Evolutionary conservation across 2,113 vertebrate genomes (phyloP), one percentile per base, ranked within the genome.

Genomic region (Trematomus loennbergii): DNA sequence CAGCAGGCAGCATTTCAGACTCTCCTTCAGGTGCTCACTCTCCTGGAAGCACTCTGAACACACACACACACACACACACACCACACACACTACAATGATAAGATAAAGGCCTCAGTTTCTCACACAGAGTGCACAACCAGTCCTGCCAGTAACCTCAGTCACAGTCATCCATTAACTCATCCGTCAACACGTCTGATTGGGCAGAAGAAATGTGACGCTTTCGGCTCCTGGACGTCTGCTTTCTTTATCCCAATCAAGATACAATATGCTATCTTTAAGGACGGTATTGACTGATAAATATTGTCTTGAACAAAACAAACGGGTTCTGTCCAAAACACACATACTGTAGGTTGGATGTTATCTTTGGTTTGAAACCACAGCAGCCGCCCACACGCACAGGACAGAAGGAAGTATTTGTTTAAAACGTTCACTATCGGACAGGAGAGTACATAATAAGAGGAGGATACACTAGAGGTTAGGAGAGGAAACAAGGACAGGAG

Each of bases 1-100:
- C 20, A 99, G 91, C 69, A 99, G 88, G 82, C 97, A 99, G 93
- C 98, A 99, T 74, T 99, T 99, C 61, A 99, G 93, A 85, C 96
- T 99, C 89, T 98, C 97, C 87, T 99, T 99, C 84, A 99, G 97
- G 91, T 99, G 98, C 81, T 99, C 97, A 20, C 98, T 98, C 93
- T 99, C 98, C 93, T 99, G 98, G 95, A 99, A n/a, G 94, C 98
- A 99, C 88, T 99, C 98, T 99, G 91, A 10, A 82, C 76, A 15
- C 49, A 82, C 50, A 81, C 59, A 78, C 43, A 80, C 43, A 84
- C 72, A 45, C 36, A 40, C 36, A 36, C 25, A 83, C 3, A 92
- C 77, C 81, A 87, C 12, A 61, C n/a, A 80, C 29, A n/a, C 25
- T 33, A 59, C 3, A 20, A 9, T 86, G 63, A 85, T 53, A 83